These are phyloP conservation scores for Leptura quadrifasciata DNA, from an alignment of 2,888 invertebrate species.

Conservation along the genomic window DNA sequence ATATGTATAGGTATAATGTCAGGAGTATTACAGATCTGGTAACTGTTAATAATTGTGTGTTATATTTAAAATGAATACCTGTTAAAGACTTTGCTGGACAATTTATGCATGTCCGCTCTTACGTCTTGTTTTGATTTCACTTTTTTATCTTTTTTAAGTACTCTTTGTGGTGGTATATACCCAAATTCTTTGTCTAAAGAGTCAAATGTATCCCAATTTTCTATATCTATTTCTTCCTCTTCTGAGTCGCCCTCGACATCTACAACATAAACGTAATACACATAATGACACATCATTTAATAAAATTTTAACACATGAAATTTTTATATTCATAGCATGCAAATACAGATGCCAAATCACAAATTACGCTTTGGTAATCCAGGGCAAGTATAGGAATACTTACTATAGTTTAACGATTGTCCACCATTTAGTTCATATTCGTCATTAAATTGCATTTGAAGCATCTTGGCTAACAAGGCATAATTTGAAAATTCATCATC, in stretches of 20 bases:
- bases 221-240: constrained; percentile 74
- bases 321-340: too few relatives aligned
- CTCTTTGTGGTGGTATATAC: not conserved
- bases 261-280: constrained; percentile 45
- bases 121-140: constrained; percentile 69
- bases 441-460: constrained; percentile 92
- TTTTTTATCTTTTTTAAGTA: constrained; percentile 74
- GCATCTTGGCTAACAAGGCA: constrained; percentile 87
- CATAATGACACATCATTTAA: too few relatives aligned
- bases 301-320: too few relatives aligned
- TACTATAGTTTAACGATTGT: too few relatives aligned
- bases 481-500: constrained; percentile 75
- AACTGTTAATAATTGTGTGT: too few relatives aligned
- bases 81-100: not conserved
- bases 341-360: too few relatives aligned
- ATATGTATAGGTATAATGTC: too few relatives aligned
- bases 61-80: too few relatives aligned
- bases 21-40: too few relatives aligned
- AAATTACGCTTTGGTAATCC: too few relatives aligned
- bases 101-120: constrained; percentile 62
- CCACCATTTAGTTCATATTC: constrained; percentile 81
- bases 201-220: constrained; percentile 86
- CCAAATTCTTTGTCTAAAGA: constrained; percentile 73
- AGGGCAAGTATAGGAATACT: too few relatives aligned
- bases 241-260: constrained; percentile 72